These are phyloP conservation scores for Apteryx mantelli DNA, from an alignment of 2,113 vertebrate species.

Conservation along the genomic window DNA sequence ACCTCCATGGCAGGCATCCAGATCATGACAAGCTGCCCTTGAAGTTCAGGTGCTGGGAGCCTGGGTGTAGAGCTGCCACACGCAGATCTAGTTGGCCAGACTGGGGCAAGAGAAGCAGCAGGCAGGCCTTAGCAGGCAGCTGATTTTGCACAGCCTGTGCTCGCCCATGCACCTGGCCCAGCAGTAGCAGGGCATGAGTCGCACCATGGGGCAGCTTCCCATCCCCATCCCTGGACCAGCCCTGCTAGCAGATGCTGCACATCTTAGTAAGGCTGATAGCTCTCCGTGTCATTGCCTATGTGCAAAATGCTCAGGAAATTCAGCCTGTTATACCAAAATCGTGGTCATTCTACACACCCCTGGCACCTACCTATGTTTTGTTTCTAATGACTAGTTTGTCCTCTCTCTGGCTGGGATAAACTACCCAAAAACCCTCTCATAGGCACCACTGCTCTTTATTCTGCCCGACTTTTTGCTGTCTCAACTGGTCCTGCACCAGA, in stretches of 20 bases:
- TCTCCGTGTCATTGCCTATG: constrained; percentile 27
- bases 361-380: constrained; percentile 54
- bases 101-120: not conserved
- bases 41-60: rapidly evolving
- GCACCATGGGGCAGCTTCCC: not conserved
- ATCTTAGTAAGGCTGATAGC: not conserved
- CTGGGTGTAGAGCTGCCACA: not conserved
- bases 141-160: not conserved
- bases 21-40: not conserved
- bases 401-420: constrained; percentile 69
- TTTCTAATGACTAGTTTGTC: constrained; percentile 70
- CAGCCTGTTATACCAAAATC: constrained; percentile 60
- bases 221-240: not conserved
- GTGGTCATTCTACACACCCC: constrained; percentile 70
- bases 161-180: rapidly evolving
- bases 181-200: not conserved
- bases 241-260: not conserved
- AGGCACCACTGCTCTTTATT: constrained; percentile 31
- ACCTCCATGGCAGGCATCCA: not conserved
- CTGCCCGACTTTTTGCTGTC: constrained; percentile 27
- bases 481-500: constrained; percentile 28
- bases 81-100: not conserved
- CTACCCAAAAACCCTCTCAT: constrained; percentile 18
- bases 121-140: not conserved
- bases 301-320: constrained; percentile 58